These are phyloP conservation scores for Sialis fuliginosa DNA, from an alignment of 2,888 invertebrate genomes.

Conservation along the genomic window DNA sequence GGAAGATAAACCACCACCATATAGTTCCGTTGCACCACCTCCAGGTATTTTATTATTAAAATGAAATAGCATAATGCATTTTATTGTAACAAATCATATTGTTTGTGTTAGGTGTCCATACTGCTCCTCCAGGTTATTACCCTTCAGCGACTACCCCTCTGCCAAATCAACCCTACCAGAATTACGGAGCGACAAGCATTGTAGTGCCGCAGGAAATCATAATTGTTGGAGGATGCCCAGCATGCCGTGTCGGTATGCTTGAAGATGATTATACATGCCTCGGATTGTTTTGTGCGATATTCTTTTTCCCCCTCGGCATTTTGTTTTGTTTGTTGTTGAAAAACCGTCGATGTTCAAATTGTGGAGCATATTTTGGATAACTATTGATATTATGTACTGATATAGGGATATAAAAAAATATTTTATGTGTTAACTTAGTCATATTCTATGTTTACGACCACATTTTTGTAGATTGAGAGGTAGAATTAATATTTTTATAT, in stretches of 20 bases:
- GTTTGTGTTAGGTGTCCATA: slow-evolving; percentile 6
- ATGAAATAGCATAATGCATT: background rate
- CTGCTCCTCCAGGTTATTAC: slow-evolving; percentile 6
- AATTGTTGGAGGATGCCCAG: slow-evolving; percentile 73
- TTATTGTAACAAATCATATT: slow-evolving; percentile 3
- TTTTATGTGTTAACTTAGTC: too few relatives aligned
- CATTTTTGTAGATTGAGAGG: too few relatives aligned
- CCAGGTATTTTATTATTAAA: too few relatives aligned
- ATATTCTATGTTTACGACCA: too few relatives aligned
- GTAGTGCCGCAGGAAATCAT: slow-evolving; percentile 61
- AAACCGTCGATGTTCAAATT: slow-evolving; percentile 72
- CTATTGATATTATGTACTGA: background rate
- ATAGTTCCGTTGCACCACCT: too few relatives aligned
- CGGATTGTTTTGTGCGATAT: slow-evolving; percentile 67
- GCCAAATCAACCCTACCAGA: slow-evolving; percentile 21
- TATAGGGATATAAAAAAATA: too few relatives aligned
- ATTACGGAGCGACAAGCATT: slow-evolving; percentile 39
- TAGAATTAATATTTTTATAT: too few relatives aligned
- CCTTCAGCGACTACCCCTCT: slow-evolving; percentile 10
- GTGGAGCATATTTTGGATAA: slow-evolving; percentile 64
- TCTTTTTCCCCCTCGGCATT: slow-evolving; percentile 76
- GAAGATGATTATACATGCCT: slow-evolving; percentile 77
- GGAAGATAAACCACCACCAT: too few relatives aligned
- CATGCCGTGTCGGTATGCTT: slow-evolving; percentile 70
- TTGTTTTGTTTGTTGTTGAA: slow-evolving; percentile 71